Evolutionary conservation across 2,888 invertebrate species (phyloP), one percentile per base, ranked within the genome.

Genomic region (Trachelus iudaicus): DNA sequence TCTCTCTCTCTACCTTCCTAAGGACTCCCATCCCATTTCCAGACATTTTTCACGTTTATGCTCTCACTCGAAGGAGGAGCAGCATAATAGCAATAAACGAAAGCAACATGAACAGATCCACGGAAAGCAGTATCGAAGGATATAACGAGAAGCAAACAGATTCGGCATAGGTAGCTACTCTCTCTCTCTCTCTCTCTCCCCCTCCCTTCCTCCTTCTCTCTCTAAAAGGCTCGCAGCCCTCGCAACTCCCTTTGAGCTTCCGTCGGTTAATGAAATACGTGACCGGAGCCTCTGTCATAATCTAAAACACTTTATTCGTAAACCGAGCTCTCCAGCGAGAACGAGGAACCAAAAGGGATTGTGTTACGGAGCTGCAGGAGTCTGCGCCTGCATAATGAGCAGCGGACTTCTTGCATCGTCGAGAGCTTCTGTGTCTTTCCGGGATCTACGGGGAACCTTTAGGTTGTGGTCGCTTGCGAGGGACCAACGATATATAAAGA

Each of bases 211-310:
- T 13, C 37, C 13, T 3, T 40, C 15, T 15, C 40, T 15, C 40
- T 6, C 15, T 40, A 15, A 40, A 40, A 40, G 40, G 15, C 15
- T 40, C 15, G 40, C 40, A 40, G 40, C 40, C 40, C 40, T 40
- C 15, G 4, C 40, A 15, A 6, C 15, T 40, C 40, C 40, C 40
- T 40, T 40, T 40, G 40, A 40, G 15, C 40, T 86, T 85, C 84
- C 87, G 88, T 87, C 87, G 89, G 89, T 90, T 91, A 91, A 91
- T 91, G 91, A 91, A 91, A 91, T 91, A 91, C 91, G 91, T 91
- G 91, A 91, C 91, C 91, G 89, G 87, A 89, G 87, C 88, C 86
- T 88, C 84, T 87, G 89, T 90, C 91, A 91, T 91, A 91, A 91
- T 90, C 91, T 90, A 89, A 89, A 90, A 90, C 90, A 89, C 90